Evolutionary conservation across 2,888 invertebrate species (phyloP), one percentile per base, ranked within the genome.

Genomic region (Orthosia cruda): DNA sequence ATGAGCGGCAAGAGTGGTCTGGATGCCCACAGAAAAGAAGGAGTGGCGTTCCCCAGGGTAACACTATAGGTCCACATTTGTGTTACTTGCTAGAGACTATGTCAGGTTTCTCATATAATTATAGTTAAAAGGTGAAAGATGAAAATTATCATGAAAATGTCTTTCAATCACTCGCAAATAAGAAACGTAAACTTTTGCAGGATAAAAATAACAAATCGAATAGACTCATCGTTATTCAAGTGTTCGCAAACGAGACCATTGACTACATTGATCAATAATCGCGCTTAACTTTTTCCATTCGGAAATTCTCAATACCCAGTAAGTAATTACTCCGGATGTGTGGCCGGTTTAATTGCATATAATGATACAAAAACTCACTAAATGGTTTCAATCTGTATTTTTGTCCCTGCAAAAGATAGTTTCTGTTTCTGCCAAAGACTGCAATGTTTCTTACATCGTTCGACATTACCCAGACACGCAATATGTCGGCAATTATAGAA

Each of bases 401-500:
- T 71, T 72, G 54, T 72, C 13, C 11, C 13, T 9, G 50, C 16
- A 4, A 67, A 52, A 62, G 15, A 26, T 9, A 40, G 40, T 40
- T 40, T 40, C 40, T 40, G 1, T 40, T 40, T 40, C 40, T 40
- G 7, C 16, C 4, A 67, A 52, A 62, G 18, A 26, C 40, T 45
- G 20, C 18, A 20, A 50, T 49, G 57, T 11, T 47, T 72, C n/a
- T 58, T 52, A 32, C 18, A 15, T 26, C 52, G 26, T 23, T 67
- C 50, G 62, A 76, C 13, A 55, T n/a, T 59, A 81, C 50, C 71
- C 86, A 86, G 81, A 87, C 26, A 32, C 54, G 23, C 26, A n/a
- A 59, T 52, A 64, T 16, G 45, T 71, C 74, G 64, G 61, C 58
- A 78, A 75, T 64, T 68, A 61, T 74, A 74, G 47, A 64, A 63